A percentile compares a stretch with the other conserved stretches of the same genome.
phyloP scores from a whole-genome alignment of 1,140 invertebrate species.

The Pseudomyrmex cubaensis region DNA sequence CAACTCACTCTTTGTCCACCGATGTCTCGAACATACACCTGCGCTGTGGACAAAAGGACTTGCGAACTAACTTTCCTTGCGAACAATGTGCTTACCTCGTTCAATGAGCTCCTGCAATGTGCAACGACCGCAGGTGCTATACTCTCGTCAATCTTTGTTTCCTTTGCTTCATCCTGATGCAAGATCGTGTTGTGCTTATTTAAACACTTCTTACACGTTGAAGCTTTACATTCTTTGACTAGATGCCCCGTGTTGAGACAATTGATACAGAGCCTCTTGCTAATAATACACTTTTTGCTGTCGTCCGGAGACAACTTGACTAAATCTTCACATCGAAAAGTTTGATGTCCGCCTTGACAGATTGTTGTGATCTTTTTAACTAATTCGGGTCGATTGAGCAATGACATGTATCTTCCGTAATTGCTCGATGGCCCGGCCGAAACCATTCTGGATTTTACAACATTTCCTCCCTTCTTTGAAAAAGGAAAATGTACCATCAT shows the following conservation, averaged over 20 bases:
- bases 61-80: neutral
- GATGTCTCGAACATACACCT: neutral
- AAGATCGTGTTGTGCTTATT: neutral
- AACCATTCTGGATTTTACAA: too few relatives aligned
- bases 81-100: neutral
- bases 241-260: neutral
- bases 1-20: neutral
- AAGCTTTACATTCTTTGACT: neutral
- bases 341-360: neutral
- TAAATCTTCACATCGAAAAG: neutral
- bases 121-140: neutral
- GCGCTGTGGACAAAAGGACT: neutral
- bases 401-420: too few relatives aligned
- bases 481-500: too few relatives aligned
- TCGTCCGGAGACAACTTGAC: neutral
- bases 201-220: neutral
- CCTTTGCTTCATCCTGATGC: neutral
- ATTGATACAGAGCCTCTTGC: neutral
- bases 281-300: neutral
- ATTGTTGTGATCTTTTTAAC: too few relatives aligned
- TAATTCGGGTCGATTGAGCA: too few relatives aligned
- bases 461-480: too few relatives aligned
- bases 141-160: too few relatives aligned
- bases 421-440: too few relatives aligned
- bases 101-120: neutral